Evolutionary conservation across 2,113 vertebrate species (phyloP).

Genomic region (Myrmecophaga tridactyla): DNA sequence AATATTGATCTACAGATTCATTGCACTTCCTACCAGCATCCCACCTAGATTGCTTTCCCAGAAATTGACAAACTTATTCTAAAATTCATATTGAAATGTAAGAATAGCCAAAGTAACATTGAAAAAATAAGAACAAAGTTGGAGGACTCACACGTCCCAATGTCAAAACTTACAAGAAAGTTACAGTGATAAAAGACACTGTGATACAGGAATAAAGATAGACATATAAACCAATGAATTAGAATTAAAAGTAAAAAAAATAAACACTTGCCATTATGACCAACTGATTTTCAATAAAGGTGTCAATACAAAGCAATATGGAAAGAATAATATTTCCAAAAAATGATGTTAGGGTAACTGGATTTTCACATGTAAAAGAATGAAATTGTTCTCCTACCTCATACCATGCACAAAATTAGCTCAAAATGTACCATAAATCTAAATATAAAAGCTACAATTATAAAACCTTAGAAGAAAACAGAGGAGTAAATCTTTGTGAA

Average conservation of each 20-base stretch:
- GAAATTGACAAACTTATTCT: too few species aligned
- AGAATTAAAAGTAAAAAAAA: too few species aligned
- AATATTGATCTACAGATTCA: neutral
- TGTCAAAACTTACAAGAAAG: neutral
- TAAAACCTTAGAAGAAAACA: too few species aligned
- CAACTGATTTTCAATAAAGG: neutral
- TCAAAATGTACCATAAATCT: too few species aligned
- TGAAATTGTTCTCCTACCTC: neutral
- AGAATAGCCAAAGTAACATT: too few species aligned
- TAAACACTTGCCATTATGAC: neutral
- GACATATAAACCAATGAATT: too few species aligned
- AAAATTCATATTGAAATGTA: too few species aligned
- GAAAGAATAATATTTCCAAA: neutral
- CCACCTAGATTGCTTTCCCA: neutral
- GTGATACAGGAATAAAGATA: too few species aligned
- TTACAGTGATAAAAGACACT: neutral
- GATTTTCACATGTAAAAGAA: neutral
- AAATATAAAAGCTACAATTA: too few species aligned
- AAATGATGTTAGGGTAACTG: neutral
- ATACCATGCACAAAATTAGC: neutral
- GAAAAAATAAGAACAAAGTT: too few species aligned
- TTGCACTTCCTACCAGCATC: neutral
- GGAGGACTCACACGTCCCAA: neutral
- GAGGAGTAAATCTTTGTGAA: too few species aligned
- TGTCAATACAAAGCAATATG: neutral